phyloP scores from a whole-genome alignment of 2,888 invertebrate genomes.

The Eurytoma californica region DNA sequence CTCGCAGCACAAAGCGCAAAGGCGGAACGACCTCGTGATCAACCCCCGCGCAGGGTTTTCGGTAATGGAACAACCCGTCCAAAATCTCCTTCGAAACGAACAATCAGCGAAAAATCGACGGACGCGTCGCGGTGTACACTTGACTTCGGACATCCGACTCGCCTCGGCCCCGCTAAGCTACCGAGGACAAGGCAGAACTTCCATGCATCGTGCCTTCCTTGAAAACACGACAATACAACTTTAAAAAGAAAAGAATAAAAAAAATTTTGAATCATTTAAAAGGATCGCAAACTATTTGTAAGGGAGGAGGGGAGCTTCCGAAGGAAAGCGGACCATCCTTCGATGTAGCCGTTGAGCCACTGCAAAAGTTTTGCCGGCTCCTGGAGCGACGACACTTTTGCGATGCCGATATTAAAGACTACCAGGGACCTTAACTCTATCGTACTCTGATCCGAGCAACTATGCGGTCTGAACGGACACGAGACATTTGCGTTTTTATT shows the following conservation, averaged over 20 bases:
- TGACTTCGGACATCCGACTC: slow-evolving; percentile 8
- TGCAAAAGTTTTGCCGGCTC: slow-evolving; percentile 31
- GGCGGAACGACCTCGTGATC: neutral
- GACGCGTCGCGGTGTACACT: neutral
- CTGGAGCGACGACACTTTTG: slow-evolving; percentile 31
- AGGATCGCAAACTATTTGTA: slow-evolving; percentile 41
- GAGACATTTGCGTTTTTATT: no score
- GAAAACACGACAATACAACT: slow-evolving; percentile 65
- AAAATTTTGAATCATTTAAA: slow-evolving; percentile 20
- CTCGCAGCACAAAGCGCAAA: neutral
- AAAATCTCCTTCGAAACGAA: slow-evolving; percentile 18
- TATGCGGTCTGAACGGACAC: no score
- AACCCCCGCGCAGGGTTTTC: no score
- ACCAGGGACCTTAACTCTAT: slow-evolving; percentile 46
- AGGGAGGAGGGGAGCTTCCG: neutral
- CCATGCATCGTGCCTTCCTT: slow-evolving; percentile 71
- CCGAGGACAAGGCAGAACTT: slow-evolving; percentile 64
- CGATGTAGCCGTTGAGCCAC: slow-evolving; percentile 8
- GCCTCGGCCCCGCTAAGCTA: slow-evolving; percentile 3
- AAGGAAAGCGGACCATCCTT: neutral
- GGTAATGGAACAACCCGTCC: slow-evolving; percentile 16
- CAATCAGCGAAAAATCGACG: neutral
- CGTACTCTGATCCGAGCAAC: neutral
- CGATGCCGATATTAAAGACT: slow-evolving; percentile 37
- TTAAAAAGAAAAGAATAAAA: slow-evolving; percentile 10